A percentile compares a stretch with the other conserved stretches of the same genome.
These are phyloP conservation scores for Colius striatus DNA, from an alignment of 2,113 vertebrate genomes.

Conservation along the genomic window DNA sequence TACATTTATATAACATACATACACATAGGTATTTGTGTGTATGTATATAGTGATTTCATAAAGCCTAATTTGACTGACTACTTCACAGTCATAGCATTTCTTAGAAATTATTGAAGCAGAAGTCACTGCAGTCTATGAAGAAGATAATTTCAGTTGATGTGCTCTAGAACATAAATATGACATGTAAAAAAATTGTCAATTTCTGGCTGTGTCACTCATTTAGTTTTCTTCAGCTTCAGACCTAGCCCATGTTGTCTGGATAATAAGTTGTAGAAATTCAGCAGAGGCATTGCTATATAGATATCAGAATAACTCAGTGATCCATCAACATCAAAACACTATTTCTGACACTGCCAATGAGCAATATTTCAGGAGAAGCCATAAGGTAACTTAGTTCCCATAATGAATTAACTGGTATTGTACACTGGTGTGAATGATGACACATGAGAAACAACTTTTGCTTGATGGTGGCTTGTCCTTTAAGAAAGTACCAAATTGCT, in stretches of 20 bases:
- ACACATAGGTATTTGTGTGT: neutral
- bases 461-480: neutral
- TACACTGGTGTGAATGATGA: neutral
- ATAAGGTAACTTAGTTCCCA: neutral
- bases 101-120: slow-evolving; percentile 45
- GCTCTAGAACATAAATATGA: neutral
- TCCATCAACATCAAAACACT: neutral
- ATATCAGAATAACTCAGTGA: neutral
- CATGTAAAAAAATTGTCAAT: neutral
- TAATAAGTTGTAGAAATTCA: slow-evolving; percentile 19
- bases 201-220: neutral
- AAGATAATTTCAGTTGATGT: slow-evolving; percentile 1
- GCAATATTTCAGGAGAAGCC: neutral
- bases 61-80: slow-evolving; percentile 6
- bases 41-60: neutral
- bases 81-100: slow-evolving; percentile 35
- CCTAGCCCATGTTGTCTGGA: neutral
- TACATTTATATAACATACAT: neutral
- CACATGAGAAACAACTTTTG: neutral
- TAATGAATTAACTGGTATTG: neutral
- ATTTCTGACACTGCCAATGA: neutral
- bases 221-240: slow-evolving; percentile 26
- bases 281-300: neutral
- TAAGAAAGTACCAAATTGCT: neutral
- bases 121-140: neutral